Evolutionary conservation across 2,113 vertebrate genomes (phyloP).

Genomic region (Desmodus rotundus): DNA sequence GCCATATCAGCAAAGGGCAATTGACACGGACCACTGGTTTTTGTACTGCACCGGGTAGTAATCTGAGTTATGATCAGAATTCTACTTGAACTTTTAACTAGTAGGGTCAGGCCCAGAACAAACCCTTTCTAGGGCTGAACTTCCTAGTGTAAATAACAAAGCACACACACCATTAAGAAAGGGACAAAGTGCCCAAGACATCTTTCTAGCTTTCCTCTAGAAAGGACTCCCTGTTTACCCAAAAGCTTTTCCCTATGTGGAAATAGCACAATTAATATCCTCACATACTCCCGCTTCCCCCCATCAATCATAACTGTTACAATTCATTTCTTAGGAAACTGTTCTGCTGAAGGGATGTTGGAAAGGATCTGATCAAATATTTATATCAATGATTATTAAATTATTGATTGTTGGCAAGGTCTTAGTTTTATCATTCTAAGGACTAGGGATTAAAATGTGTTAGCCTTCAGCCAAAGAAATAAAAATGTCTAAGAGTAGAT

Average conservation of each 20-base stretch:
- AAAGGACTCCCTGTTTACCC: neutral
- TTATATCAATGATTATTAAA: neutral
- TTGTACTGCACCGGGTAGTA: neutral
- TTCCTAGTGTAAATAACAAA: neutral
- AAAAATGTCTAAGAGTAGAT: neutral
- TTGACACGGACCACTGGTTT: neutral
- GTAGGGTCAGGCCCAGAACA: neutral
- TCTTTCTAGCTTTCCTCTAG: neutral
- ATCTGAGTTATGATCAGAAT: slow-evolving; percentile 1
- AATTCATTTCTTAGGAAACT: neutral
- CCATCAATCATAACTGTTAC: neutral
- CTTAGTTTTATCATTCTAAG: neutral
- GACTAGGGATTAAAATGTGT: neutral
- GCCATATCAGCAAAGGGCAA: neutral
- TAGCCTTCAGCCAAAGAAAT: neutral
- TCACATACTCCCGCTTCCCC: neutral
- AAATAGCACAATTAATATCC: neutral
- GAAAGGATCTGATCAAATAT: neutral
- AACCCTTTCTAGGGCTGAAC: neutral
- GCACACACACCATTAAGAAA: neutral
- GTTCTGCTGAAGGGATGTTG: neutral
- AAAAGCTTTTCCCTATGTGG: neutral
- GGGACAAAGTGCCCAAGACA: neutral
- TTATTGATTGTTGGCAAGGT: neutral
- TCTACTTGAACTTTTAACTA: neutral